phyloP scores from a whole-genome alignment of 2,888 invertebrate species.

The Bhutanitis thaidina region DNA sequence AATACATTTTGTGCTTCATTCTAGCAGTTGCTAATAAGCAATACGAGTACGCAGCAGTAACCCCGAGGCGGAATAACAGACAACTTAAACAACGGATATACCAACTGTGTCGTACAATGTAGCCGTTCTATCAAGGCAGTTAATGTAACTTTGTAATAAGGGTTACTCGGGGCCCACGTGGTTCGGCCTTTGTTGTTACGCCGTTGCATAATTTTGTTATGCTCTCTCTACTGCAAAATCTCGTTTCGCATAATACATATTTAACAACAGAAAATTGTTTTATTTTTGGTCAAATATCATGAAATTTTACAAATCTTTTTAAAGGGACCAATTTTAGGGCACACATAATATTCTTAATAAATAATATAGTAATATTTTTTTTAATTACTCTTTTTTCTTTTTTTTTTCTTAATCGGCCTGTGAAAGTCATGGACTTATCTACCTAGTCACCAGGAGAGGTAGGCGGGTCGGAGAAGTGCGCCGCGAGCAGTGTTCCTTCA shows the following conservation, averaged over 20 bases:
- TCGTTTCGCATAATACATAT: constrained; percentile 44
- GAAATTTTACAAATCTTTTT: too few relatives aligned
- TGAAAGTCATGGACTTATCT: too few relatives aligned
- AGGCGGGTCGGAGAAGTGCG: too few relatives aligned
- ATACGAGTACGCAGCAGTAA: constrained; percentile 28
- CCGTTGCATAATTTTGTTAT: constrained; percentile 64
- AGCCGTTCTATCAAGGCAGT: constrained; percentile 43
- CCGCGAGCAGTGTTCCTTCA: too few relatives aligned
- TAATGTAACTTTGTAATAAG: constrained; percentile 69
- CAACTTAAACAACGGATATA: constrained; percentile 45
- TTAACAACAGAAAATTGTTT: constrained; percentile 23
- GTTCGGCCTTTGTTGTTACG: constrained; percentile 42
- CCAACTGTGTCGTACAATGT: constrained; percentile 33
- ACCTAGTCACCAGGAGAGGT: too few relatives aligned
- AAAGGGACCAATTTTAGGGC: too few relatives aligned
- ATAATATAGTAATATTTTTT: too few relatives aligned
- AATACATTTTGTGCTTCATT: constrained; percentile 11
- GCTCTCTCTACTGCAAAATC: constrained; percentile 55
- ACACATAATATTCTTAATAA: too few relatives aligned
- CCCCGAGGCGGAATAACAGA: constrained; percentile 51
- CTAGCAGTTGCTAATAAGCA: constrained; percentile 15
- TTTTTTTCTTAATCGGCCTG: too few relatives aligned
- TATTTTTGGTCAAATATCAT: background rate
- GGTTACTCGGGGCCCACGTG: constrained; percentile 47
- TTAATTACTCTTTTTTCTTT: too few relatives aligned